Evolutionary conservation across 2,113 vertebrate species (phyloP).

Genomic region (Callipepla squamata): DNA sequence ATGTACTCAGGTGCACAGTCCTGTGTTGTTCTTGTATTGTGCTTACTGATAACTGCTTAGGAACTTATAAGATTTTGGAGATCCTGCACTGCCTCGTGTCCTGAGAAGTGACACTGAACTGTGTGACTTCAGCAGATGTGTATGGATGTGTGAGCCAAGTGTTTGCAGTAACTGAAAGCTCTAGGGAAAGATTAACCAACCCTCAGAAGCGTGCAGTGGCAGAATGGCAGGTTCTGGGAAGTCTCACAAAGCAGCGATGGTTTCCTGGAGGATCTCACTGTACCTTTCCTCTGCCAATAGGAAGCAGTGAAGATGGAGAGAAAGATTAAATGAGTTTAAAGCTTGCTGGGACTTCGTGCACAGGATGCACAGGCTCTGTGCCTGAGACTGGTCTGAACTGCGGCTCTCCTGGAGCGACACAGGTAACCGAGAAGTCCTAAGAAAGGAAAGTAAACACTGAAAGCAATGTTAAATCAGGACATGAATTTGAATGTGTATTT

Average conservation of each 20-base stretch:
- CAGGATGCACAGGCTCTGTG: background rate
- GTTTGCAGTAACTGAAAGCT: conserved; percentile 7
- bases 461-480: conserved; percentile 52
- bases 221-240: background rate
- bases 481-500: conserved; percentile 64
- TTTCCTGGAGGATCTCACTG: background rate
- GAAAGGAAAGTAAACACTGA: conserved; percentile 27
- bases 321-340: conserved; percentile 82
- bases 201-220: background rate
- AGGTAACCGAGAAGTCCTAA: conserved; percentile 41
- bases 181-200: conserved; percentile 36
- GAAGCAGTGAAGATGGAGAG: conserved; percentile 97
- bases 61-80: background rate
- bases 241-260: background rate
- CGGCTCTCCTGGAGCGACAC: background rate
- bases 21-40: conserved; percentile 52
- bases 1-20: background rate
- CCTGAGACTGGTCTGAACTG: background rate
- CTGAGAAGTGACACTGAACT: conserved; percentile 48
- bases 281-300: conserved; percentile 72
- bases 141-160: conserved; percentile 19
- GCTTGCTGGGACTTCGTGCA: background rate
- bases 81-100: background rate
- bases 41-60: conserved; percentile 62
- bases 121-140: conserved; percentile 73